Evolutionary conservation across 2,113 vertebrate genomes (phyloP).

Genomic region (Lycaon pictus): DNA sequence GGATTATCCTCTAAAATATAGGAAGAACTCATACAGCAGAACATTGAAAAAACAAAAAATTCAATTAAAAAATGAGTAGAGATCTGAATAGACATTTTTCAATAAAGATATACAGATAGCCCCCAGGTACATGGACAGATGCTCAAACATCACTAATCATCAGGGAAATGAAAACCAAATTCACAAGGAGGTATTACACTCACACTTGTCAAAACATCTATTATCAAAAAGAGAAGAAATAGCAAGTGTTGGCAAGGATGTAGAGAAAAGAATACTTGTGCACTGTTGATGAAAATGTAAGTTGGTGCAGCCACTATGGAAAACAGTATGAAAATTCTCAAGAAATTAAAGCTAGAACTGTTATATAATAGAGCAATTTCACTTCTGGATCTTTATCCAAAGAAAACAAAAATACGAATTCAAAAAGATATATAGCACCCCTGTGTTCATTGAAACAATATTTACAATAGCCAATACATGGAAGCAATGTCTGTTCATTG

Average conservation of each 20-base stretch:
- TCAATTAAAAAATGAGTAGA: neutral
- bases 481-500: neutral
- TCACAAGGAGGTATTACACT: neutral
- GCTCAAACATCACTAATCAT: neutral
- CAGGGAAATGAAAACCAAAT: neutral
- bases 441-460: neutral
- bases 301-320: neutral
- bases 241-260: neutral
- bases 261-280: neutral
- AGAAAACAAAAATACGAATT: neutral
- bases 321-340: neutral
- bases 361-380: neutral
- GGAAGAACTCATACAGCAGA: neutral
- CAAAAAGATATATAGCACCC: neutral
- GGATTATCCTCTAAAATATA: neutral
- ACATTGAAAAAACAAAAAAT: neutral
- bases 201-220: neutral
- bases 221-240: neutral
- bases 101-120: neutral
- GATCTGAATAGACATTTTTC: neutral
- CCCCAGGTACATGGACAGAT: neutral
- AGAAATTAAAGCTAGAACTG: neutral
- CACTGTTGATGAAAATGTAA: neutral
- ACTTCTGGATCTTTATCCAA: neutral
- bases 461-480: neutral